phyloP scores from a whole-genome alignment of 2,113 vertebrate genomes.

The Melanerpes formicivorus region DNA sequence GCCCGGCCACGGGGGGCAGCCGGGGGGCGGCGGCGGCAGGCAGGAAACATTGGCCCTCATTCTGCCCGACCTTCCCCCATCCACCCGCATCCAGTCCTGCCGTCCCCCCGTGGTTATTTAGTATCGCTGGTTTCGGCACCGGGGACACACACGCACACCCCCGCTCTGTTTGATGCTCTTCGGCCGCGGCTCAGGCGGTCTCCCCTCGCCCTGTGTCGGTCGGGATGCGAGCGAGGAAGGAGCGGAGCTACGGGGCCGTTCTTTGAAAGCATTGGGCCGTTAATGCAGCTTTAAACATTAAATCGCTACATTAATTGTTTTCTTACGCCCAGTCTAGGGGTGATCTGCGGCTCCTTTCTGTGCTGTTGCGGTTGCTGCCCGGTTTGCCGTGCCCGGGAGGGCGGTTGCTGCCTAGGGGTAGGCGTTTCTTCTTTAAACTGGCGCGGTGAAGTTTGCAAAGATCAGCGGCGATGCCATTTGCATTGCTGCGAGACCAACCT shows the following conservation, averaged over 20 bases:
- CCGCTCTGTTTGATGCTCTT: neutral
- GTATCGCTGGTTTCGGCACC: neutral
- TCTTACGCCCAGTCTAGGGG: neutral
- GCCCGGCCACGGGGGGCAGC: constrained; percentile 74
- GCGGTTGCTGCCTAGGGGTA: neutral
- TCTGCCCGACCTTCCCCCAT: constrained; percentile 58
- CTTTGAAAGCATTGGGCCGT: constrained; percentile 1
- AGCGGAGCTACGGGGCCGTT: neutral
- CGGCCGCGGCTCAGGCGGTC: neutral
- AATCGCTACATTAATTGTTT: neutral
- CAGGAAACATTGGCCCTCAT: constrained; percentile 80
- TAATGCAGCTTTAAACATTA: neutral
- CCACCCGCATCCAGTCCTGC: constrained; percentile 1
- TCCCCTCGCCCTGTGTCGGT: neutral
- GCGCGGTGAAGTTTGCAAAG: neutral
- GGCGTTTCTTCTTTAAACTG: neutral
- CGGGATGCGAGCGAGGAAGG: neutral
- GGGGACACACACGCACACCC: neutral
- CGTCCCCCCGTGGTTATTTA: neutral
- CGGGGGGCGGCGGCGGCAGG: constrained; percentile 63
- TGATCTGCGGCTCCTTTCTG: neutral
- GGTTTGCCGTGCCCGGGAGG: neutral
- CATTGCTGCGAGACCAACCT: neutral
- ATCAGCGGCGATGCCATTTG: neutral
- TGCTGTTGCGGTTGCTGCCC: neutral